Evolutionary conservation across 2,113 vertebrate species (phyloP).

Genomic region (Periophthalmus modestus): DNA sequence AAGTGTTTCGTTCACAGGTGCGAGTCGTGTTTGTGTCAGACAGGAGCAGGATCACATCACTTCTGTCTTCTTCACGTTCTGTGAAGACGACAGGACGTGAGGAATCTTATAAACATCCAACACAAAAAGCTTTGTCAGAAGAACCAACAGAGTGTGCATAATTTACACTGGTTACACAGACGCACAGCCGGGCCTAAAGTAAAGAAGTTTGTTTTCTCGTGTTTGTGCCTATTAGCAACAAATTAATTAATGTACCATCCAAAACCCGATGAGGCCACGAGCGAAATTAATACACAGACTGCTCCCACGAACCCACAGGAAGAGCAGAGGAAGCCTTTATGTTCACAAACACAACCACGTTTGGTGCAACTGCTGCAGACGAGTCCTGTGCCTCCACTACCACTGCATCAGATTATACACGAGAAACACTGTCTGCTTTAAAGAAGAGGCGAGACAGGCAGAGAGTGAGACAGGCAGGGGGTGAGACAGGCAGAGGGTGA

Average conservation of each 20-base stretch:
- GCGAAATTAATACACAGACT: slow-evolving; percentile 78
- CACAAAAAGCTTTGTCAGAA: slow-evolving; percentile 77
- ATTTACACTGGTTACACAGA: slow-evolving; percentile 81
- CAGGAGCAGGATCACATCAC: slow-evolving; percentile 53
- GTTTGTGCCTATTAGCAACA: slow-evolving; percentile 86
- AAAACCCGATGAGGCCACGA: slow-evolving; percentile 77
- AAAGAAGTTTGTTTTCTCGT: slow-evolving; percentile 85
- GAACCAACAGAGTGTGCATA: slow-evolving; percentile 83
- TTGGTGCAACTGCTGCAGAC: slow-evolving; percentile 48
- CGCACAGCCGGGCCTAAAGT: slow-evolving; percentile 76
- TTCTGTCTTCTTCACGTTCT: slow-evolving; percentile 73
- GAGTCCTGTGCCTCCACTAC: too few relatives aligned
- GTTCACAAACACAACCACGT: slow-evolving; percentile 79
- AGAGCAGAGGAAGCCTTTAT: slow-evolving; percentile 73
- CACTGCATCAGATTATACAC: background rate
- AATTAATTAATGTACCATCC: slow-evolving; percentile 81
- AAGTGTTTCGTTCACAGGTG: too few relatives aligned
- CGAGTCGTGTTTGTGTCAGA: slow-evolving; percentile 31
- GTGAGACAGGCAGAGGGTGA: too few relatives aligned
- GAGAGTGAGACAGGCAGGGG: too few relatives aligned
- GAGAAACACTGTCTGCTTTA: background rate
- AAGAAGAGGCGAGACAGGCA: background rate
- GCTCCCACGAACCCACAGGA: slow-evolving; percentile 76
- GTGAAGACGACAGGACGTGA: slow-evolving; percentile 75
- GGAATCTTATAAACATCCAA: slow-evolving; percentile 72